Percentiles rank a stretch among this genome's conserved stretches.
phyloP scores from a whole-genome alignment of 2,888 invertebrate genomes.

The Poecilobothrus nobilitatus region DNA sequence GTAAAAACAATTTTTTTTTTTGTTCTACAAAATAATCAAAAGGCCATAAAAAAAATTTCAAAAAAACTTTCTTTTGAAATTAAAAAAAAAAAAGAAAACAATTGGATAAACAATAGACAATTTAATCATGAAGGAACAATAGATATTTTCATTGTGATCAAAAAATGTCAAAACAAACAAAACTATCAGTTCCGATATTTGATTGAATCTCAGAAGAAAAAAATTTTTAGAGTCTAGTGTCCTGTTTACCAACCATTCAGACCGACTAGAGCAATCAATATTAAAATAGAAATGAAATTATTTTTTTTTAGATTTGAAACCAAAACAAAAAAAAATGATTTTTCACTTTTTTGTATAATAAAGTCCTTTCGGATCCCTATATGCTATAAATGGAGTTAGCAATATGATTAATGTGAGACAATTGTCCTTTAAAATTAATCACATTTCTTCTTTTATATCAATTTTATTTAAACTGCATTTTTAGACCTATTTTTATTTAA shows the following conservation, averaged over 20 bases:
- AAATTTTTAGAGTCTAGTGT: too few species aligned
- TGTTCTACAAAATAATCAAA: not conserved
- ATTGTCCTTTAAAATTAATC: not conserved
- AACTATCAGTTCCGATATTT: slow-evolving; percentile 6
- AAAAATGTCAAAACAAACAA: slow-evolving; percentile 5
- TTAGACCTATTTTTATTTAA: too few species aligned
- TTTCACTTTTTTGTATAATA: too few species aligned
- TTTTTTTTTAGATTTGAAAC: not conserved
- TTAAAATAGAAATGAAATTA: not conserved
- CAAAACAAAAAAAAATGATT: not conserved
- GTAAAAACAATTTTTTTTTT: too few species aligned
- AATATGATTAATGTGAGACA: slow-evolving; percentile 6
- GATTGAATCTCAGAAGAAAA: not conserved
- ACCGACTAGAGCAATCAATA: too few species aligned
- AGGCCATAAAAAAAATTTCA: not conserved
- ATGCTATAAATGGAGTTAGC: not conserved
- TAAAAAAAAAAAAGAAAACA: not conserved
- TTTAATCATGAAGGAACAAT: not conserved
- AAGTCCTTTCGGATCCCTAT: not conserved
- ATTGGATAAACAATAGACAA: not conserved
- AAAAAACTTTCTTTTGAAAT: not conserved
- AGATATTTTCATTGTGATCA: not conserved
- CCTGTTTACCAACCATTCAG: too few species aligned
- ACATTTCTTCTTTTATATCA: not conserved
- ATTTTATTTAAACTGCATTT: too few species aligned